A percentile compares a stretch with the other conserved stretches of the same genome.
Conservation (phyloP, 2,113 vertebrate genomes). For the Muntiacus reevesi region DNA sequence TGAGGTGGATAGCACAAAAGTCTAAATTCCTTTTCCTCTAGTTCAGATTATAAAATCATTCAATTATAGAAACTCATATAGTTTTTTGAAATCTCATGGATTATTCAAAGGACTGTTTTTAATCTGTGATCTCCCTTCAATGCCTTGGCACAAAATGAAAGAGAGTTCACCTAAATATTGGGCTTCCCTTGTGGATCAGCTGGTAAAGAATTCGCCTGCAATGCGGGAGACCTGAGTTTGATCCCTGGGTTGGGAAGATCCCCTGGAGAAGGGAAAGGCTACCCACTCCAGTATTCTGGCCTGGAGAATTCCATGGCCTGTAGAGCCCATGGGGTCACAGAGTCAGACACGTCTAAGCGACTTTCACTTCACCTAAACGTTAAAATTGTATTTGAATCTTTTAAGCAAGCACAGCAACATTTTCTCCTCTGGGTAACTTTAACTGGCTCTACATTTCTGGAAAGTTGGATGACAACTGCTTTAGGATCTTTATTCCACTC, state of each 20-base stretch:
- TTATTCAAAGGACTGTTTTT: constrained; percentile 1
- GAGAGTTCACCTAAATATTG: neutral
- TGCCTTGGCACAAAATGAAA: neutral
- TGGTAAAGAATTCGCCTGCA: neutral
- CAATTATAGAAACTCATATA: neutral
- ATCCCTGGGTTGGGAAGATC: neutral
- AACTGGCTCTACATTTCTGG: neutral
- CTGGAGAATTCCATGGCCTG: neutral
- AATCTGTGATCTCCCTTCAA: neutral
- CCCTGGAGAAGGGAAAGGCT: neutral
- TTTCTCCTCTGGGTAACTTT: neutral
- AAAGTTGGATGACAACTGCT: neutral
- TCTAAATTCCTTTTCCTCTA: neutral
- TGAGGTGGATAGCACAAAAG: neutral
- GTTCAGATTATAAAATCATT: neutral
- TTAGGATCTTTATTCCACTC: neutral
- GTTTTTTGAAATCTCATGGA: neutral
- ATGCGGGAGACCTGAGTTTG: neutral
- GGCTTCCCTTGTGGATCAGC: neutral
- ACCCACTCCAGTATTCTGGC: neutral
- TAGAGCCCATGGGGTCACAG: neutral
- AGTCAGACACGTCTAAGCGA: neutral
- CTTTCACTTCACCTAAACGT: neutral
- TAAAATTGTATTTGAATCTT: constrained; percentile 27
- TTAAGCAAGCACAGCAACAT: neutral